phyloP scores from a whole-genome alignment of 2,797 vertebrate genomes.

The Trichosurus vulpecula region DNA sequence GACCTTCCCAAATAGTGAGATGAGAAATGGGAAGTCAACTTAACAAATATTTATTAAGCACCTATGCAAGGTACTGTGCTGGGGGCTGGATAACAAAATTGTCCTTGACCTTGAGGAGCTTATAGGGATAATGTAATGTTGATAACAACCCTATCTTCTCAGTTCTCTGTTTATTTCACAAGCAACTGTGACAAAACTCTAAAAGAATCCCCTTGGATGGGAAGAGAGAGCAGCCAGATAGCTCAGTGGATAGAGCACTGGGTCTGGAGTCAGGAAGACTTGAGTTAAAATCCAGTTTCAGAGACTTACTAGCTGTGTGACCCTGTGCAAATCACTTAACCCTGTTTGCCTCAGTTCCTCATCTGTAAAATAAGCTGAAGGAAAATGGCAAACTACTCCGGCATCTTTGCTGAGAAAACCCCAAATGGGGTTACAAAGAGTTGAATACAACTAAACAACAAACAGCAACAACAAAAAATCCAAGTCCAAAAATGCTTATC shows the following conservation, averaged over 20 bases:
- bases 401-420: neutral
- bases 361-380: neutral
- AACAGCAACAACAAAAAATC: neutral
- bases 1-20: neutral
- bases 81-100: neutral
- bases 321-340: neutral
- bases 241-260: neutral
- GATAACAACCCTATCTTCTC: neutral
- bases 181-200: neutral
- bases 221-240: neutral
- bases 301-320: neutral
- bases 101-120: neutral
- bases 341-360: neutral
- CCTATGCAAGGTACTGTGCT: neutral
- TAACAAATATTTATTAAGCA: neutral
- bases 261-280: neutral
- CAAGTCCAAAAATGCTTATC: conserved; percentile 51
- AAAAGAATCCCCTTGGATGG: neutral
- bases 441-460: neutral
- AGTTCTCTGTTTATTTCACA: neutral
- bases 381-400: neutral
- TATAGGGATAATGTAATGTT: neutral
- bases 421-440: neutral
- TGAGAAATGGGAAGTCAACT: neutral
- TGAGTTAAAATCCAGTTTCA: neutral